Conservation (phyloP, 2,888 invertebrate genomes). For the Arctia plantaginis region DNA sequence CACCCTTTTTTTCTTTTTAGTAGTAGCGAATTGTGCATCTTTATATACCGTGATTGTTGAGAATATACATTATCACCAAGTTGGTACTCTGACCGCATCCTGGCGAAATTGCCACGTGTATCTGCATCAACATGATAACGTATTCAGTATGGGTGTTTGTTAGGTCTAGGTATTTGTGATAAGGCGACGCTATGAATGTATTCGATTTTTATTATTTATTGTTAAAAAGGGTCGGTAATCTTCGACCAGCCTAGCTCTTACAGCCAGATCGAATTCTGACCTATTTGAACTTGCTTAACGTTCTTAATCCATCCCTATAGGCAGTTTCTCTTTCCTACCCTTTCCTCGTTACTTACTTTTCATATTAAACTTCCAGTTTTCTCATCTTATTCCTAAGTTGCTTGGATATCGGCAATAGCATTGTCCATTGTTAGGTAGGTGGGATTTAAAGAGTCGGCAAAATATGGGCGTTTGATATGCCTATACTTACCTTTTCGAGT, state of each 20-base stretch:
- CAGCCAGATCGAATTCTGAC: too few species aligned
- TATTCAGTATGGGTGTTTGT: neutral
- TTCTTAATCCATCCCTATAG: too few species aligned
- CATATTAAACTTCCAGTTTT: too few species aligned
- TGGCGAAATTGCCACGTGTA: neutral
- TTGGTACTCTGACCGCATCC: neutral
- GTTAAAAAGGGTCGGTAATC: too few species aligned
- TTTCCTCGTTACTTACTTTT: too few species aligned
- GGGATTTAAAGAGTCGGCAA: neutral
- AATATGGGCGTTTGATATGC: neutral
- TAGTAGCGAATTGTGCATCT: neutral
- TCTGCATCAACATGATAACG: neutral
- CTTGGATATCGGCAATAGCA: too few species aligned
- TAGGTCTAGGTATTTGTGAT: slow-evolving; percentile 1
- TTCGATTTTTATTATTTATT: neutral
- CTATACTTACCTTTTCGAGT: neutral
- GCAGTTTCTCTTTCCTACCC: too few species aligned
- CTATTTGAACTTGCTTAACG: too few species aligned
- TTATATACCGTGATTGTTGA: neutral
- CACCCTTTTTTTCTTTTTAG: too few species aligned
- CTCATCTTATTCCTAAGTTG: too few species aligned
- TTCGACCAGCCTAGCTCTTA: too few species aligned
- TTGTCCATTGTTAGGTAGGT: too few species aligned
- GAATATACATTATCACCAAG: neutral
- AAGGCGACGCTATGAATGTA: neutral